A percentile compares a stretch with the other conserved stretches of the same genome.
Conservation (phyloP, 2,113 vertebrate genomes). For the Myrmophylax atrothorax region DNA sequence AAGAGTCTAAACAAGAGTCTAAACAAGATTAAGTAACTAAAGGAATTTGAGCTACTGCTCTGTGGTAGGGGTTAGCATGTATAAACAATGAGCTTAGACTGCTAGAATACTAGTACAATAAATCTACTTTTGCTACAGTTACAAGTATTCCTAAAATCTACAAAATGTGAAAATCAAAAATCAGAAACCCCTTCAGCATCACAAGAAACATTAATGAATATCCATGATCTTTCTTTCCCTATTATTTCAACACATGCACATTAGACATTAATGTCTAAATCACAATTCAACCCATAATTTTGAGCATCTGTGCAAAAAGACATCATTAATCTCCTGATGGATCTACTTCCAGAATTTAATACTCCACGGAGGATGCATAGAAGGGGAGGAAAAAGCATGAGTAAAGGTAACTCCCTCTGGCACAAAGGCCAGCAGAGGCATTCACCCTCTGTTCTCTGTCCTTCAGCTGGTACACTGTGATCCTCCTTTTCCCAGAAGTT, state of each 20-base stretch:
- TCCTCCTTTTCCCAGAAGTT: background rate
- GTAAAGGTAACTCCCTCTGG: background rate
- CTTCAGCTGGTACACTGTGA: background rate
- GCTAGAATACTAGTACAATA: no score
- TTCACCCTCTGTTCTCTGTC: background rate
- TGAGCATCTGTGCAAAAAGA: background rate
- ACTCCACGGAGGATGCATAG: background rate
- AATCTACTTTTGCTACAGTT: no score
- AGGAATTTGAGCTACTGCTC: no score
- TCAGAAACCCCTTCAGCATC: no score
- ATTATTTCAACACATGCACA: background rate
- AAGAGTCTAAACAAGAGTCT: no score
- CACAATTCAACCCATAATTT: background rate
- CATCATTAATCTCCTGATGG: background rate
- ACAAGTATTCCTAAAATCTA: no score
- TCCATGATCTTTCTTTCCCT: background rate
- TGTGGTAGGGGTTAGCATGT: no score
- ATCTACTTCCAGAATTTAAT: background rate
- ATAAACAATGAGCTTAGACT: no score
- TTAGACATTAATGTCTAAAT: background rate
- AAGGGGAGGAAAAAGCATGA: background rate
- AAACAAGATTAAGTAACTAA: no score
- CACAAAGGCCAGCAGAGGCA: rapidly evolving
- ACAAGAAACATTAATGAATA: background rate
- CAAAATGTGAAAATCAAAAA: no score